Base-by-base conservation (phyloP, 2,888 invertebrate species). In the Cyclophora punctaria region DNA sequence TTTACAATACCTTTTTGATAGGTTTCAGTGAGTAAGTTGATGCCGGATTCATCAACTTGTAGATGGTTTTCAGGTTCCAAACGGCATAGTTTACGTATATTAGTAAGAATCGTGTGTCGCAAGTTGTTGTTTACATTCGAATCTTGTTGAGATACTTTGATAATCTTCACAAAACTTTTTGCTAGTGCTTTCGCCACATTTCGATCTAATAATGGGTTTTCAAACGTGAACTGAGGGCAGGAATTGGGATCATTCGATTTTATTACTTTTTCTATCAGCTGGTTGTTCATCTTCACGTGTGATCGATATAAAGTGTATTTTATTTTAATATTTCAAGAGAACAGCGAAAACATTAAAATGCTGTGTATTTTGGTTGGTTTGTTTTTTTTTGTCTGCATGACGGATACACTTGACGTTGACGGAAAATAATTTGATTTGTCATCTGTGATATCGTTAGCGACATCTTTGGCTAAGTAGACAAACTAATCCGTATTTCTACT, bases 81-180 rank as follows among this genome's bases (percentile, higher is more conserved):
- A 59, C 69, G 72, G 53, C 87, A 86, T 52, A 78, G 59, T 63
- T 76, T 80, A 41, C 80, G 68, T 49, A 87, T 76, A 54, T 78
- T 78, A 59, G 79, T 71, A 7, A 87, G 53, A 49, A 85, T 67
- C 5, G 78, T 69, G 7, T 67, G 48, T 5, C 83, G 68, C 47
- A 85, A 56, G 52, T 76, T 81, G 47, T 69, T 76, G 52, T 79
- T 79, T 2, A 73, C 58, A 45, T 70, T 75, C 2, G 71, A 64
- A 57, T 71, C 76, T 51, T 73, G 67, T 48, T 71, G 65, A 7
- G 81, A 73, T 37, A 72, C 60, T 4, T 69, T 70, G 2, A 87
- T 66, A 47, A 84, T 77, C 57, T 80, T 80, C 2, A 87, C 66
- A 49, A 85, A 80, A 65, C 83, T 82, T 56, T 71, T 82, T 2